phyloP scores from a whole-genome alignment of 2,888 invertebrate genomes.

The Phragmatobia fuliginosa region DNA sequence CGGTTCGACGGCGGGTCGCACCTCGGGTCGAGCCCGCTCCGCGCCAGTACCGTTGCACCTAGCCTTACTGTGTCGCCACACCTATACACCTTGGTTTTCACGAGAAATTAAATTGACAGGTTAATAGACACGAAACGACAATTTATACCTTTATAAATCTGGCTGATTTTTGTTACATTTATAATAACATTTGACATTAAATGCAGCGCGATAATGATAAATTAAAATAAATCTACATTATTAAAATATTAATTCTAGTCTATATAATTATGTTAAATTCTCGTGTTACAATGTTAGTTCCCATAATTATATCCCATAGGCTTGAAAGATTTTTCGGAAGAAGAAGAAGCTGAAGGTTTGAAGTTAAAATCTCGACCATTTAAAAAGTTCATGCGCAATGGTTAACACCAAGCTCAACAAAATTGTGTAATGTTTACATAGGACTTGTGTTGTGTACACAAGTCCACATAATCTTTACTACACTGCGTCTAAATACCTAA shows the following conservation, averaged over 20 bases:
- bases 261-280: too few species aligned
- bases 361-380: neutral
- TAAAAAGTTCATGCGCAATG: neutral
- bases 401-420: neutral
- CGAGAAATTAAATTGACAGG: conserved; percentile 13
- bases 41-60: conserved; percentile 39
- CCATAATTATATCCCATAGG: too few species aligned
- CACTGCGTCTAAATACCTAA: neutral
- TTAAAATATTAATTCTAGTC: too few species aligned
- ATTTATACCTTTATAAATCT: neutral
- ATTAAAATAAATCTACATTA: neutral
- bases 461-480: neutral
- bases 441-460: neutral
- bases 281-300: too few species aligned
- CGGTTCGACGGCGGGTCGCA: conserved; percentile 32
- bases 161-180: neutral
- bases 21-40: conserved; percentile 14
- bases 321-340: too few species aligned
- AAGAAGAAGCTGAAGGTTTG: neutral
- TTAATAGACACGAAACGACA: conserved; percentile 3
- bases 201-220: neutral
- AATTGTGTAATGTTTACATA: neutral
- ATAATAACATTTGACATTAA: neutral
- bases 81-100: conserved; percentile 7
- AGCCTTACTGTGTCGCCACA: conserved; percentile 24